Evolutionary conservation across 2,113 vertebrate species (phyloP).

Genomic region (Campylorhamphus procurvoides): DNA sequence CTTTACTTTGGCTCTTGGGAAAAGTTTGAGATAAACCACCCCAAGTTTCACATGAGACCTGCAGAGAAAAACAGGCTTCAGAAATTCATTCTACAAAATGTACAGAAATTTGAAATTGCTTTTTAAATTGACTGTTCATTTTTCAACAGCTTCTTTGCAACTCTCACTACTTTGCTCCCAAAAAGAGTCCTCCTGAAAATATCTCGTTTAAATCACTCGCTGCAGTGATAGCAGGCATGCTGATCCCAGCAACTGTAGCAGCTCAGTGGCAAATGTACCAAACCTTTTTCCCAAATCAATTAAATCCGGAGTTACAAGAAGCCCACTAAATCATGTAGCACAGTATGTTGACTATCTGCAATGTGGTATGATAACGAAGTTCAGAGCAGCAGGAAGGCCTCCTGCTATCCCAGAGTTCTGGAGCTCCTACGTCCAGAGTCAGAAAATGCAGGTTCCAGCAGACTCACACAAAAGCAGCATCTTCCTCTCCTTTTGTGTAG

Average conservation of each 20-base stretch:
- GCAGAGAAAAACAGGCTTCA: neutral
- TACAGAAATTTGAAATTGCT: neutral
- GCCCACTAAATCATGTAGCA: neutral
- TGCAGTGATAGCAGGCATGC: neutral
- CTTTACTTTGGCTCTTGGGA: neutral
- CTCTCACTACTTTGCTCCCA: neutral
- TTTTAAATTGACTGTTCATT: neutral
- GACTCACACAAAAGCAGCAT: neutral
- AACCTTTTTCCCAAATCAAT: neutral
- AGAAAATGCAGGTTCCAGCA: neutral
- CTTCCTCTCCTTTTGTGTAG: neutral
- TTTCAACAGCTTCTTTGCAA: neutral
- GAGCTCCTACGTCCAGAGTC: neutral
- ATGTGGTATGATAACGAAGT: fast-evolving
- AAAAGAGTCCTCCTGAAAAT: neutral
- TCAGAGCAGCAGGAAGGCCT: neutral
- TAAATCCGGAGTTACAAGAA: neutral
- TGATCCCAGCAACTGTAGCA: neutral
- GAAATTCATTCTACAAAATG: neutral
- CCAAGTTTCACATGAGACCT: neutral
- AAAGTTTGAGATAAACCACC: neutral
- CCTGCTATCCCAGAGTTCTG: neutral
- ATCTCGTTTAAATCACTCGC: neutral
- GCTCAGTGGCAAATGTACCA: neutral
- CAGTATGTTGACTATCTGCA: neutral